A percentile compares a stretch with the other conserved stretches of the same genome.
phyloP scores from a whole-genome alignment of 2,888 invertebrate genomes.

The Torymus tubicola region DNA sequence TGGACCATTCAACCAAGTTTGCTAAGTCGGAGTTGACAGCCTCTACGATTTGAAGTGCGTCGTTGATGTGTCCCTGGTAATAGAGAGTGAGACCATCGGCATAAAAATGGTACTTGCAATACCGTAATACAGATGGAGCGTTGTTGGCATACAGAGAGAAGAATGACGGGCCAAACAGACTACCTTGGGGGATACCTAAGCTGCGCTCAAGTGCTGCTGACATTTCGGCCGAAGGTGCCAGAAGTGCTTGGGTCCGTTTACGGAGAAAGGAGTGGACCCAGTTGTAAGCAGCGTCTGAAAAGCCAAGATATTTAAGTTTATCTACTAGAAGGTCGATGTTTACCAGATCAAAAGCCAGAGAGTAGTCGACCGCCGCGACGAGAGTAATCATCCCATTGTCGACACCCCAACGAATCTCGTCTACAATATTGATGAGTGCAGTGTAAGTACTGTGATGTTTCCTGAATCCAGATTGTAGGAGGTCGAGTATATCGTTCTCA shows the following conservation, averaged over 20 bases:
- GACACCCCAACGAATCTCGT: too few relatives aligned
- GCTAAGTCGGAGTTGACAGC: neutral
- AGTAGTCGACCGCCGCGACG: too few relatives aligned
- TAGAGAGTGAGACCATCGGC: neutral
- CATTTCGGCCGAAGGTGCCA: neutral
- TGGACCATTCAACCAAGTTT: neutral
- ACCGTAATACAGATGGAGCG: neutral
- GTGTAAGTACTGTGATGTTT: too few relatives aligned
- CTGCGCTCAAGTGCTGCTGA: neutral
- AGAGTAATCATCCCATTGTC: too few relatives aligned
- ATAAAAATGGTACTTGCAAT: neutral
- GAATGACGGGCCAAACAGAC: too few relatives aligned
- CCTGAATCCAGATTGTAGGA: too few relatives aligned
- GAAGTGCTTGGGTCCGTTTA: neutral
- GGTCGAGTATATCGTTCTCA: too few relatives aligned
- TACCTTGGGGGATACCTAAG: constrained; percentile 14
- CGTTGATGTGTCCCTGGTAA: neutral
- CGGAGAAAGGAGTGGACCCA: neutral
- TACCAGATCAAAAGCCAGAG: neutral
- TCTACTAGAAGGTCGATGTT: neutral
- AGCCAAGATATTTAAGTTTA: neutral
- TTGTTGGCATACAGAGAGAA: too few relatives aligned
- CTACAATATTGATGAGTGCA: too few relatives aligned
- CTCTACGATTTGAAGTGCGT: neutral
- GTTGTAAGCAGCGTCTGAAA: neutral